Base-by-base conservation (phyloP, 2,888 invertebrate genomes). In the Baronia brevicornis region DNA sequence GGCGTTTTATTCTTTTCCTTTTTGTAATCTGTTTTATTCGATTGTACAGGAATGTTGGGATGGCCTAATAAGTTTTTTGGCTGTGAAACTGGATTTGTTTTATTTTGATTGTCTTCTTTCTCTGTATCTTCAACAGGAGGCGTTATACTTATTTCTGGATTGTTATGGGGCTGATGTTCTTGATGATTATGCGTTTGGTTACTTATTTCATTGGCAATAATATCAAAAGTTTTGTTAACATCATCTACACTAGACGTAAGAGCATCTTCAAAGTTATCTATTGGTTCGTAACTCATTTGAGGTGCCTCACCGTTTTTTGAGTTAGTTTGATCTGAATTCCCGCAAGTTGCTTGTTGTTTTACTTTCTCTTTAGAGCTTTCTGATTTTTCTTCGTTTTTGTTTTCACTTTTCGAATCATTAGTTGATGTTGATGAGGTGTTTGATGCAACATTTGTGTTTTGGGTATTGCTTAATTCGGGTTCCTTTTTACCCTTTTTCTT, bases 21-120 rank as follows among this genome's bases (percentile, higher is more conserved):
- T 70, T 85, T 85, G 41, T 79, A 85, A 39, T 84, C 85, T 2
- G 54, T 64, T 63, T 51, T 85, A 85, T 66, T 84, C 84, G 84
- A 85, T 84, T 61, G 69, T 58, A 63, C 85, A 85, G 84, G 84
- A 70, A 80, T 78, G 61, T 74, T 69, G 66, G 72, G 73, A 41
- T 73, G 80, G 68, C 84, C 84, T 74, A 80, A 47, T 60, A 84
- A 85, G 85, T 85, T 85, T 85, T 85, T 85, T 85, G 85, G 72
- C 74, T 66, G 77, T 59, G 77, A 65, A 49, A 75, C 56, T 3
- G 70, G 66, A 22, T 61, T 65, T 13, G 46, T 28, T 35, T 42
- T 38, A 51, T 65, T 60, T 45, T 52, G 54, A 51, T 57, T 46
- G 51, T 36, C 51, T 33, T 53, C 33, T 21, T 41, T 51, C 18